phyloP scores from a whole-genome alignment of 2,888 invertebrate species.

The Chloroclysta siterata region DNA sequence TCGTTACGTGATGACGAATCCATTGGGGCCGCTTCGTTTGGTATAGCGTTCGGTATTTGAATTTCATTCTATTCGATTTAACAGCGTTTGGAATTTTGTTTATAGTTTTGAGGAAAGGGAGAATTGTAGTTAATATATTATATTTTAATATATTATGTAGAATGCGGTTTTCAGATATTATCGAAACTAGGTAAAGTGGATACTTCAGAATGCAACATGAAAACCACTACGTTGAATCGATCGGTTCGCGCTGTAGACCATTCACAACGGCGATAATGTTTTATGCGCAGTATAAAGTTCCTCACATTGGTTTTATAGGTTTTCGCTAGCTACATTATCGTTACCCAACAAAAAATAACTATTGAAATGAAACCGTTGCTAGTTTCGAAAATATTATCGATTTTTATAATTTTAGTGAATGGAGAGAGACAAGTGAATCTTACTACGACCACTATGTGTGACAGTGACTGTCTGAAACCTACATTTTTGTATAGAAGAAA shows the following conservation, averaged over 20 bases:
- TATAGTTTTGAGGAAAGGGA: background rate
- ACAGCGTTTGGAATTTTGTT: slow-evolving; percentile 1
- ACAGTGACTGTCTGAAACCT: slow-evolving; percentile 49
- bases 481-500: slow-evolving; percentile 46
- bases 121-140: background rate
- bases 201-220: slow-evolving; percentile 22
- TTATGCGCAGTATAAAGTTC: slow-evolving; percentile 60
- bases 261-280: slow-evolving; percentile 51
- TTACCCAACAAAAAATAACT: slow-evolving; percentile 41
- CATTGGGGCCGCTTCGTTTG: slow-evolving; percentile 26
- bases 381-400: slow-evolving; percentile 23
- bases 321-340: slow-evolving; percentile 38
- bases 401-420: slow-evolving; percentile 29
- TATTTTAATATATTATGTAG: no score
- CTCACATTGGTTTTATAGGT: slow-evolving; percentile 42
- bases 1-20: slow-evolving; percentile 36
- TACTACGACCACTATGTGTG: slow-evolving; percentile 46
- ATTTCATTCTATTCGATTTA: slow-evolving; percentile 21
- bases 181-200: slow-evolving; percentile 17
- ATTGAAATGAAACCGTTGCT: slow-evolving; percentile 36
- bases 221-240: slow-evolving; percentile 33
- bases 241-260: slow-evolving; percentile 34
- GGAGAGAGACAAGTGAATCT: slow-evolving; percentile 39
- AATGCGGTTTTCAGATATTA: background rate
- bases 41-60: slow-evolving; percentile 18